Base-by-base conservation (phyloP, 2,113 vertebrate genomes). In the Chloropsis cyanopogon region DNA sequence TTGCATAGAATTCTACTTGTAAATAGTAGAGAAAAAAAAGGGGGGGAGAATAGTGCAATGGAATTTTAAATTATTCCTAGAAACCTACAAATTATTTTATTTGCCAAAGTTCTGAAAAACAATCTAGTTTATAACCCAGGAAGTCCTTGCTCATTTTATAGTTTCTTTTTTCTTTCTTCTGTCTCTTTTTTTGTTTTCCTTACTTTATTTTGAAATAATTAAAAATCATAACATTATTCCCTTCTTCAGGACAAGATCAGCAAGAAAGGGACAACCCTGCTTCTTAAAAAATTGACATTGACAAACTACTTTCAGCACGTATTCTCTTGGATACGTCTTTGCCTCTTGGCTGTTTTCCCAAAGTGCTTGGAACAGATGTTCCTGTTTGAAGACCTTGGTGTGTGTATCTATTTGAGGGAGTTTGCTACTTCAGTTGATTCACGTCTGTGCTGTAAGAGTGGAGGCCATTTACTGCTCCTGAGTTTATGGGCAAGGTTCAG, bases 21-120 rank as follows among this genome's bases (percentile, higher is more conserved):
- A 89, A 83, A 73, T 17, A 35, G 2, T 6, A 3, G 35, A 66
- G 2, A 9, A 33, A 54, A 83, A 41, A 11, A 18, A 3, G 3
- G 5, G 3, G 4, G 3, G 1, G 6, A 9, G 1, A 50, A 42
- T 14, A 63, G 7, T 54, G 26, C 2, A 28, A 39, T 8, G 4
- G 7, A 60, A 56, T 71, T 70, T 57, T 16, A 18, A 44, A 57
- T 61, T 63, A 42, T 46, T 61, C 14, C 5, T 61, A 25, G 14
- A 78, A 41, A 41, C 2, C 2, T 54, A 47, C 2, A 63, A 26
- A 71, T n/a, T n/a, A n/a, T 20, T 73, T 71, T 12, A 33, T 72
- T 85, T 79, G 25, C 7, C 5, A 41, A 61, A 72, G 2, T 65
- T 61, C 33, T 92, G 20, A 5, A 69, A 82, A 88, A 26, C 1